A percentile compares a stretch with the other conserved stretches of the same genome.
These are phyloP conservation scores for Mantis religiosa DNA, from an alignment of 2,888 invertebrate species.

Conservation along the genomic window DNA sequence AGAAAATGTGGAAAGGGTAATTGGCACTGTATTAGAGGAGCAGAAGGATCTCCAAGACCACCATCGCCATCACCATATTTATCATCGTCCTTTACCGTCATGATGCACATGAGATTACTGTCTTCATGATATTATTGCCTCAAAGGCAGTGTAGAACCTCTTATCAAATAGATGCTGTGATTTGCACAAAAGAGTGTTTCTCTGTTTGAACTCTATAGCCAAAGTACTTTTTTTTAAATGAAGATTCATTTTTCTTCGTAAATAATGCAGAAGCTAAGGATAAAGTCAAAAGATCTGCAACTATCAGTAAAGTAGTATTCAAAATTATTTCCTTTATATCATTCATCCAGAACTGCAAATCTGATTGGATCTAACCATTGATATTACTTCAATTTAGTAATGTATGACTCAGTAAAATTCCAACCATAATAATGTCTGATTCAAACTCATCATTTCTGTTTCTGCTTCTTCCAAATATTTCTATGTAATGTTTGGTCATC, in stretches of 20 bases:
- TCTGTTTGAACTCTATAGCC: not conserved
- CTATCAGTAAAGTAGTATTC: not conserved
- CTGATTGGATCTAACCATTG: too few species aligned
- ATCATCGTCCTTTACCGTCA: not conserved
- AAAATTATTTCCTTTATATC: not conserved
- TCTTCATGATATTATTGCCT: not conserved
- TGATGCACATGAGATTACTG: not conserved
- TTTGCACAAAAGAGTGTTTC: not conserved
- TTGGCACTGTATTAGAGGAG: slow-evolving; percentile 57
- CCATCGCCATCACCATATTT: not conserved
- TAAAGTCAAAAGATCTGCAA: not conserved
- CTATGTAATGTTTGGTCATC: too few species aligned
- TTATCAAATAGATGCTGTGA: not conserved
- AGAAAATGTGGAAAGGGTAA: slow-evolving; percentile 67
- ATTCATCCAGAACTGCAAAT: too few species aligned
- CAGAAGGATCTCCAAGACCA: slow-evolving; percentile 17
- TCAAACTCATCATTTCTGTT: too few species aligned
- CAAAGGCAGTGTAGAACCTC: not conserved
- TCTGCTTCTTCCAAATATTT: too few species aligned
- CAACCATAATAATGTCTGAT: too few species aligned
- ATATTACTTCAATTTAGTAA: too few species aligned
- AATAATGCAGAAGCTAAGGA: not conserved
- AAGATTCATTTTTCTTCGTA: not conserved
- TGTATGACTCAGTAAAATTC: too few species aligned
- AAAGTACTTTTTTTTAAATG: not conserved